Base-by-base conservation (phyloP, 2,113 vertebrate genomes). In the Pelusios castaneus region DNA sequence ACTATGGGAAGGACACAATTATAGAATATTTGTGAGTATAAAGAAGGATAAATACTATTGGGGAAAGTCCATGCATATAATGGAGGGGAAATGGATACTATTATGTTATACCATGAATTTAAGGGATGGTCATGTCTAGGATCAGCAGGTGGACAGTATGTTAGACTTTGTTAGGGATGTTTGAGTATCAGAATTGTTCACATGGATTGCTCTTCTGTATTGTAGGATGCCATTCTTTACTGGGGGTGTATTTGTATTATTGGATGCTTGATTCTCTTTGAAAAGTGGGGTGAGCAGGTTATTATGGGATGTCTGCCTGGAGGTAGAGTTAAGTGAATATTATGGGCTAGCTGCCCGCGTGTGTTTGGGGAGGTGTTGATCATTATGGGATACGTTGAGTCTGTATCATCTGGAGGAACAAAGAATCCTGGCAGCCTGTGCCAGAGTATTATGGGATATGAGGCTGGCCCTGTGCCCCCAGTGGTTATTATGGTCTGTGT, bases 371-470 rank as follows among this genome's bases (percentile, higher is more conserved):
- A 29, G 80, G 85, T 52, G 77, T 55, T 90, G 85, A 92, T 91
- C 27, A 22, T 85, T 51, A 75, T 76, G 27, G 90, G 92, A 90
- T 56, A 75, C 55, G 56, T 6, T 54, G 70, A 54, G 80, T 85
- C 76, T 22, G 82, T 89, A 89, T 78, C 89, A 63, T 89, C 78
- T 58, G 76, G 84, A 87, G 45, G 80, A n/a, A 56, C 58, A 63
- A 84, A 87, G 86, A 84, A 54, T 38, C 93, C 79, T 49, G 93
- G 87, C 54, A 80, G 67, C 29, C 84, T 54, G 80, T 95, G 89
- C 91, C 80, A 80, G 85, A 97, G 89, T 95, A 97, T 97, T 98
- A 96, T 97, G 86, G 93, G 92, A 85, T 96, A 96, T 41, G 43
- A 21, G 80, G 21, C 51, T 82, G 84, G 89, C 79, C 84, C 60